phyloP scores from a whole-genome alignment of 2,113 vertebrate species.

The Coracopsis vasa region DNA sequence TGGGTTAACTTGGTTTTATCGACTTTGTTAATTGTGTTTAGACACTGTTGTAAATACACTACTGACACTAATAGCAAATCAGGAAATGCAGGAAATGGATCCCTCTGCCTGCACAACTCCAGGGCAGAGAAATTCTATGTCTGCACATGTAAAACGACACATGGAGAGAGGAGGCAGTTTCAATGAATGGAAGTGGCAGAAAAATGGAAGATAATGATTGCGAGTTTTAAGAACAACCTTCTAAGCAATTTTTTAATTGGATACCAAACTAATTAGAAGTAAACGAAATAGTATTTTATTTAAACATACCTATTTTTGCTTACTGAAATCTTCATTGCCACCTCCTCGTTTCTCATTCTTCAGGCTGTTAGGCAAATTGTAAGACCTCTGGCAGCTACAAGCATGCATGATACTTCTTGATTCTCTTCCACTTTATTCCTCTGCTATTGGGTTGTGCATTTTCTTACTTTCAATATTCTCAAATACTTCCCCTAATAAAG shows the following conservation, averaged over 20 bases:
- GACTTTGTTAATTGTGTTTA: not conserved
- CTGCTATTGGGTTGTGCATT: not conserved
- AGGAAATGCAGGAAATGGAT: not conserved
- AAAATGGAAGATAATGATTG: not conserved
- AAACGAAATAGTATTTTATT: not conserved
- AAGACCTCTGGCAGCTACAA: not conserved
- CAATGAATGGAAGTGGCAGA: not conserved
- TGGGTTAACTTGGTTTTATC: not conserved
- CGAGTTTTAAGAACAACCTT: not conserved
- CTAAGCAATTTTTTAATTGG: not conserved
- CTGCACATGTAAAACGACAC: not conserved
- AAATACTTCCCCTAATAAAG: not conserved
- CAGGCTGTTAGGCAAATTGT: rapidly evolving
- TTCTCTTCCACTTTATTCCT: not conserved
- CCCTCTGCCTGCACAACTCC: not conserved
- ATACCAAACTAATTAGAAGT: not conserved
- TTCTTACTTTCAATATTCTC: not conserved
- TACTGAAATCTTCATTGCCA: not conserved
- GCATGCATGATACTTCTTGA: not conserved
- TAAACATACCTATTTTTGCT: not conserved
- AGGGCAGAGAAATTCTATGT: not conserved
- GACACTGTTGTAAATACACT: not conserved
- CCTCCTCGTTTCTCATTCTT: not conserved
- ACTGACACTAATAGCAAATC: not conserved
- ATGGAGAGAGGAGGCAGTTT: not conserved